Conservation (phyloP, 2,113 vertebrate species). For the Rhea americana region DNA sequence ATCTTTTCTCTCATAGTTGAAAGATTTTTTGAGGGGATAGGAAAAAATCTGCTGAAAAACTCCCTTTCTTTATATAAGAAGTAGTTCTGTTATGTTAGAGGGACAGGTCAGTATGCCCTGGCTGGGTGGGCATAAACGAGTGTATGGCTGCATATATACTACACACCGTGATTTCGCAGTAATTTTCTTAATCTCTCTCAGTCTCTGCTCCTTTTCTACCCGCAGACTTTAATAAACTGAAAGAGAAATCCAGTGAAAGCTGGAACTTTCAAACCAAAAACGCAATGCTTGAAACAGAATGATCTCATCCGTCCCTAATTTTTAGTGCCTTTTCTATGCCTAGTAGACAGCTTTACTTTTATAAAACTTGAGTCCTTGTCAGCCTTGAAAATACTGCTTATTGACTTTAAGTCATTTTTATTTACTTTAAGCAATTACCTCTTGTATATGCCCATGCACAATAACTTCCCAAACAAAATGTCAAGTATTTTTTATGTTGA, state of each 20-base stretch:
- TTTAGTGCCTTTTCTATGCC: slow-evolving; percentile 39
- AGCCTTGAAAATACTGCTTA: slow-evolving; percentile 39
- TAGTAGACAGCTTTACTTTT: slow-evolving; percentile 36
- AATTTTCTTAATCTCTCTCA: slow-evolving; percentile 27
- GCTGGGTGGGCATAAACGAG: not conserved
- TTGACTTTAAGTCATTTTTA: slow-evolving; percentile 42
- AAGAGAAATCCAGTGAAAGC: slow-evolving; percentile 8
- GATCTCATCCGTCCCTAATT: slow-evolving; percentile 46
- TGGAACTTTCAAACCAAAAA: slow-evolving; percentile 46
- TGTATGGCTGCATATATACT: not conserved
- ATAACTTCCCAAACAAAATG: slow-evolving; percentile 36
- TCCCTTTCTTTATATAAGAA: not conserved
- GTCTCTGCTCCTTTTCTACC: slow-evolving; percentile 9
- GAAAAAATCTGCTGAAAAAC: not conserved
- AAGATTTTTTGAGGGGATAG: not conserved
- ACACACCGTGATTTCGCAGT: not conserved
- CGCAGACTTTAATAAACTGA: slow-evolving; percentile 22
- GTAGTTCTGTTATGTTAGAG: not conserved
- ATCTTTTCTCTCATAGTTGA: not conserved
- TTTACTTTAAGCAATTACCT: slow-evolving; percentile 28
- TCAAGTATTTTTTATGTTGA: slow-evolving; percentile 25
- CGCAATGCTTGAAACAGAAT: slow-evolving; percentile 16
- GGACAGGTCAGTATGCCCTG: not conserved
- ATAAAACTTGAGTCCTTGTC: slow-evolving; percentile 29
- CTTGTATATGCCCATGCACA: slow-evolving; percentile 8